Percentiles rank a stretch among this genome's conserved stretches.
These are phyloP conservation scores for Pteronura brasiliensis DNA, from an alignment of 2,113 vertebrate genomes.

Conservation along the genomic window DNA sequence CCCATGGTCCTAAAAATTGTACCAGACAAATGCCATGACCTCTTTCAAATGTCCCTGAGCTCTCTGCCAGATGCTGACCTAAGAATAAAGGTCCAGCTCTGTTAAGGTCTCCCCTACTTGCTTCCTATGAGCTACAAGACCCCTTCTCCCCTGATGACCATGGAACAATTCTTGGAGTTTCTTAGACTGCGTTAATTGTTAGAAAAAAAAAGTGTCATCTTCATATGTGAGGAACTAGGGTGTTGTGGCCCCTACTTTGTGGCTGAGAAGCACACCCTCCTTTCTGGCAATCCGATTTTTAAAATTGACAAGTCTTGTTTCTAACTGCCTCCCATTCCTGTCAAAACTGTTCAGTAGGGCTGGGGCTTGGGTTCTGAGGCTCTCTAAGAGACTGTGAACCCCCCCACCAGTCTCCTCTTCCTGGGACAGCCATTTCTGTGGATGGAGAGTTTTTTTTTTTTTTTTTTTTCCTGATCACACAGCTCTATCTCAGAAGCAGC, in stretches of 20 bases:
- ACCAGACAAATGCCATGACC: background rate
- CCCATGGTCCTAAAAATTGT: background rate
- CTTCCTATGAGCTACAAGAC: background rate
- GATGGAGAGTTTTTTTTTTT: background rate
- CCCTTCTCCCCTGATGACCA: background rate
- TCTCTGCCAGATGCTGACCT: background rate
- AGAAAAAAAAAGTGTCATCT: background rate
- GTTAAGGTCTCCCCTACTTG: background rate
- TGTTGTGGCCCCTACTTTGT: background rate
- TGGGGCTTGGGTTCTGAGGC: background rate
- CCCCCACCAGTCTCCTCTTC: background rate
- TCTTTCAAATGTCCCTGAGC: background rate
- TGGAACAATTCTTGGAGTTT: background rate
- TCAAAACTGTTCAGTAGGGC: fast-evolving
- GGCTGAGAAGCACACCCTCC: background rate
- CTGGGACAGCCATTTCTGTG: background rate
- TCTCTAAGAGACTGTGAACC: background rate
- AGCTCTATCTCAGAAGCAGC: background rate
- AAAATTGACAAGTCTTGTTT: background rate
- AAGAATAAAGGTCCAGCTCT: background rate
- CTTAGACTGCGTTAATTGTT: background rate
- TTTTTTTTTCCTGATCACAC: background rate
- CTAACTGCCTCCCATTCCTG: background rate
- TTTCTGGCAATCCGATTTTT: background rate
- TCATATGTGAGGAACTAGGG: background rate